Base-by-base conservation (phyloP, 2,113 vertebrate species). In the Oreochromis tanganicae region DNA sequence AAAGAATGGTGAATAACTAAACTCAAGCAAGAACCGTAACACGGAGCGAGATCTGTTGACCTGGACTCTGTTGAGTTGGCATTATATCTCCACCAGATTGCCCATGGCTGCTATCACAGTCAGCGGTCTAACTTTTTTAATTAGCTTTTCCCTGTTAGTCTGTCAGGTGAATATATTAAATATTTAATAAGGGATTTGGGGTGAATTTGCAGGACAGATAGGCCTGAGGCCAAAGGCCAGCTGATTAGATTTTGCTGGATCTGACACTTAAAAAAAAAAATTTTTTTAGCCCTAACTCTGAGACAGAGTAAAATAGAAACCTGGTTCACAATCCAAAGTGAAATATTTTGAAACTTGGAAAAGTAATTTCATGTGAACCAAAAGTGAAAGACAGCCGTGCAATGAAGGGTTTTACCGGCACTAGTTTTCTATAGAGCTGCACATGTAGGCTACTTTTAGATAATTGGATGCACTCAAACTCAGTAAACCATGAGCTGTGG, bases 161-260 rank as follows among this genome's bases (percentile, higher is more conserved):
- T 87, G 86, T 89, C 89, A 89, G 63, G 59, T 79, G 48, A 91
- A 86, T 80, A 48, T 81, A 88, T 91, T 83, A 93, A 93, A 93
- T 88, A 93, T 94, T 91, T 79, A 88, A 82, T 68, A 56, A 38
- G 29, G 82, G 87, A 91, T 94, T 87, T 92, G 79, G 88, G 61
- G 59, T 41, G 57, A 91, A 88, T 83, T 86, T 84, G 85, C 50
- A 82, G 82, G 81, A 87, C 88, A 88, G 84, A 87, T 89, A 83
- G 43, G 43, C 82, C 56, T 1, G 6, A 57, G 85, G 90, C 84
- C 87, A 79, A 56, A 9, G 82, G 81, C n/a, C 50, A 34, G 24
- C 24, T 92, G 80, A 91, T 90, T 82, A 78, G 54, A 54, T 86
- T 89, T 88, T 14, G 16, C 80, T 17, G 68, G 59, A 89, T 82